Percentiles rank a stretch among this genome's conserved stretches.
These are phyloP conservation scores for Xyrichtys novacula DNA, from an alignment of 2,797 vertebrate genomes.

Conservation along the genomic window DNA sequence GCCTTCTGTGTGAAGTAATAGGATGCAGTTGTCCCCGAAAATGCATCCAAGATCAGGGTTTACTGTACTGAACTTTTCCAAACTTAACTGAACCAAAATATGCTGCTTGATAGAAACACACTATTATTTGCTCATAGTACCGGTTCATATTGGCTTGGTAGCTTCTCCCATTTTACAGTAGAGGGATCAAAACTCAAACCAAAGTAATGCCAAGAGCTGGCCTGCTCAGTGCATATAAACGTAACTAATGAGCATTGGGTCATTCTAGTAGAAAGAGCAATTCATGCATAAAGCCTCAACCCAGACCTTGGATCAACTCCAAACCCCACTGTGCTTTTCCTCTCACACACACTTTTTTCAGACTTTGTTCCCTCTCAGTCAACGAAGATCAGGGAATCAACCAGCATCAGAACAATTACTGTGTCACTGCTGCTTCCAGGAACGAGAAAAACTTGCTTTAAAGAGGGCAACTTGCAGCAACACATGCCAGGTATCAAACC, in stretches of 20 bases:
- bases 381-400: constrained; percentile 22
- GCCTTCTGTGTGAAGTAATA: too few relatives aligned
- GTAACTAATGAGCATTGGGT: constrained; percentile 20
- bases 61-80: too few relatives aligned
- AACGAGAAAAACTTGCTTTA: constrained; percentile 10
- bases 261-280: constrained; percentile 27
- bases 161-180: background rate
- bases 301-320: constrained; percentile 30
- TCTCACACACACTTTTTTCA: background rate
- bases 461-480: constrained; percentile 11
- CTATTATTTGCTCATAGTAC: too few relatives aligned
- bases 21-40: too few relatives aligned
- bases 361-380: constrained; percentile 9
- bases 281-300: constrained; percentile 28
- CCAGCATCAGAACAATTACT: background rate
- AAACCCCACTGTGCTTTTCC: constrained; percentile 10
- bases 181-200: background rate
- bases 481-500: constrained; percentile 20
- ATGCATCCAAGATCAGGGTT: too few relatives aligned
- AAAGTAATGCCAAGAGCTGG: background rate
- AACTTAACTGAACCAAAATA: too few relatives aligned
- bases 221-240: constrained; percentile 28
- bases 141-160: background rate
- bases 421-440: constrained; percentile 17
- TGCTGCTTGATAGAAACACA: too few relatives aligned